A percentile compares a stretch with the other conserved stretches of the same genome.
Conservation (phyloP, 2,797 vertebrate species). For the Muscicapa striata region DNA sequence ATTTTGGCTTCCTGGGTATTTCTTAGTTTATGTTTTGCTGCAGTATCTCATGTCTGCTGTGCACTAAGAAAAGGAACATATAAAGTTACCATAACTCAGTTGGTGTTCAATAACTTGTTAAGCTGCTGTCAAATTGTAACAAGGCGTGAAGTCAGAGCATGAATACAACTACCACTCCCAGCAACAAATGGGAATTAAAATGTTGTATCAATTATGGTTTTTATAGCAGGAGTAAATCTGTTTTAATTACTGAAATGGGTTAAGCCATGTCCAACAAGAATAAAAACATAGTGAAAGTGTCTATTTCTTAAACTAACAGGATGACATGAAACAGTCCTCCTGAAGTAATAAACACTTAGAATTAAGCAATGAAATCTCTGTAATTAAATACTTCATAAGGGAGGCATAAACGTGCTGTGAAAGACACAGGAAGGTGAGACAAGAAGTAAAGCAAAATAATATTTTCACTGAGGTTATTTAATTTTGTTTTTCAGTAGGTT, state of each 20-base stretch:
- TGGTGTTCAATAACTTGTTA: background rate
- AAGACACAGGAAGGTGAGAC: background rate
- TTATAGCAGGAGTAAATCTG: background rate
- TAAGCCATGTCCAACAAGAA: background rate
- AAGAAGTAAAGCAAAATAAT: background rate
- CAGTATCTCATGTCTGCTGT: background rate
- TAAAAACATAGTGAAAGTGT: background rate
- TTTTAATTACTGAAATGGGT: constrained; percentile 41
- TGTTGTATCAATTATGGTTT: background rate
- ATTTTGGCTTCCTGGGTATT: background rate
- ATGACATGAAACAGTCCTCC: background rate
- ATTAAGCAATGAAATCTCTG: background rate
- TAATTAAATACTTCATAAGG: constrained; percentile 2
- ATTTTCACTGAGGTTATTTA: background rate
- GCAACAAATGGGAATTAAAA: background rate
- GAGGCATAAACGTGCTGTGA: background rate
- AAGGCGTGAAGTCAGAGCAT: background rate
- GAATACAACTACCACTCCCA: background rate
- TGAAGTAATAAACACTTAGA: constrained; percentile 11
- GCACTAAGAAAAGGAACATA: background rate
- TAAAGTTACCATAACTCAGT: background rate
- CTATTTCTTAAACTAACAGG: background rate
- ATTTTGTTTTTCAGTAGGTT: background rate
- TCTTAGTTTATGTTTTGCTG: background rate
- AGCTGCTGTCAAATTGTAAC: background rate